Percentiles rank a stretch among this genome's conserved stretches.
Conservation (phyloP, 2,797 vertebrate genomes). For the Fringilla coelebs region DNA sequence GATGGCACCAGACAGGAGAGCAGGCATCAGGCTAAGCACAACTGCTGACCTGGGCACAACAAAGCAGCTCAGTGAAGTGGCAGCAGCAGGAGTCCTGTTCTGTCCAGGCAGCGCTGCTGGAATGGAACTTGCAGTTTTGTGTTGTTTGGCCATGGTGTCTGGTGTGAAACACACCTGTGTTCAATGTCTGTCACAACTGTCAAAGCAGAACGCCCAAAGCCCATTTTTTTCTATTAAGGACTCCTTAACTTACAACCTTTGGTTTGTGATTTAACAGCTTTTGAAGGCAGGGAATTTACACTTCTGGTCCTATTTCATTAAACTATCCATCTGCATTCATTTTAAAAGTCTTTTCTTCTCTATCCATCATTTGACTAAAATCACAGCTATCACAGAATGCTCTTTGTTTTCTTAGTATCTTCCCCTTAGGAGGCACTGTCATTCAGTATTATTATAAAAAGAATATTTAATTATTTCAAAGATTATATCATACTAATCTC, state of each 20-base stretch:
- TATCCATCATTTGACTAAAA: not conserved
- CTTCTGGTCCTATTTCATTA: not conserved
- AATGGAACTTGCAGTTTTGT: not conserved
- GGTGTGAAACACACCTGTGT: conserved; percentile 9
- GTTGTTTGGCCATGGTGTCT: not conserved
- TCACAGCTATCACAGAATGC: not conserved
- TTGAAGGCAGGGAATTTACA: not conserved
- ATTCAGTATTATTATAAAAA: not conserved
- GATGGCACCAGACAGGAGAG: not conserved
- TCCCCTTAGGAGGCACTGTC: not conserved
- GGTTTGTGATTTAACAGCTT: not conserved
- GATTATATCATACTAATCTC: not conserved
- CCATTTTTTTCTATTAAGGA: not conserved
- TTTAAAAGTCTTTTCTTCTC: not conserved
- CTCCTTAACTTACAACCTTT: not conserved
- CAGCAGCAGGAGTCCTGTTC: not conserved
- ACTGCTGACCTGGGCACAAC: not conserved
- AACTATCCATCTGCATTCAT: not conserved
- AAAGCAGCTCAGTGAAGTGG: accelerated
- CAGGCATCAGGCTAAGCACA: not conserved
- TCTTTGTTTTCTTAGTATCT: not conserved
- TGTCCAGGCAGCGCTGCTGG: accelerated
- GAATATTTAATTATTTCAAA: conserved; percentile 1
- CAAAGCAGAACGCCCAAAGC: conserved; percentile 4
- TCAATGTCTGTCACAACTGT: conserved; percentile 75